Evolutionary conservation across 1,140 invertebrate species (phyloP).

Genomic region (Diorhabda carinulata): DNA sequence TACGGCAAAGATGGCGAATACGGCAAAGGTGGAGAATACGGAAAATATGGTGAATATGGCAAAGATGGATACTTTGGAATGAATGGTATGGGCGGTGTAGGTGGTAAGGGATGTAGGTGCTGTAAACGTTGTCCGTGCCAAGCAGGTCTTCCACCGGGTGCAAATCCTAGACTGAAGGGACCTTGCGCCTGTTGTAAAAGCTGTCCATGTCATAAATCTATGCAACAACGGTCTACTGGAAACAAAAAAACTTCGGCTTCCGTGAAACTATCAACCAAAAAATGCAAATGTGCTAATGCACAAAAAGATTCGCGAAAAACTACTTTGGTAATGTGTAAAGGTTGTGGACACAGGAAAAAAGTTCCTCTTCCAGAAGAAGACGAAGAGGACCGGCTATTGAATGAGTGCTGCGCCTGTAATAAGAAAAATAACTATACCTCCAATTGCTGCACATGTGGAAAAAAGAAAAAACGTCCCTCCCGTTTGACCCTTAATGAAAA

Average conservation of each 20-base stretch:
- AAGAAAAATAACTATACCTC: constrained; percentile 8
- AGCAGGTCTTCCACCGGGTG: neutral
- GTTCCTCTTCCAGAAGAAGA: neutral
- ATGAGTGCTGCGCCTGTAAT: constrained; percentile 4
- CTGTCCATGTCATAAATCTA: neutral
- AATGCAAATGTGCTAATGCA: neutral
- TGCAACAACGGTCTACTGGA: neutral
- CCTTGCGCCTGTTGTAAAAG: neutral
- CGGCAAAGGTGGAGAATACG: no score
- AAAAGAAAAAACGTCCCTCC: constrained; percentile 6
- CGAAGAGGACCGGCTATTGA: neutral
- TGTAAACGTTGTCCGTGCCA: neutral
- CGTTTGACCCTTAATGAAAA: no score
- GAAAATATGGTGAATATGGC: neutral
- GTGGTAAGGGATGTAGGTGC: neutral
- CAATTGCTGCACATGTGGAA: constrained; percentile 10
- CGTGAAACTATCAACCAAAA: neutral
- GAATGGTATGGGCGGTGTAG: neutral
- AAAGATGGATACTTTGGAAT: neutral
- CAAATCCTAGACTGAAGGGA: neutral
- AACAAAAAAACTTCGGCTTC: neutral
- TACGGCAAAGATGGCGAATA: no score
- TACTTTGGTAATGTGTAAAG: neutral
- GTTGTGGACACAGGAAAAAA: neutral
- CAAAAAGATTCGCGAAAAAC: neutral